Conservation (phyloP, 2,113 vertebrate genomes). For the Chlamydotis undulata region DNA sequence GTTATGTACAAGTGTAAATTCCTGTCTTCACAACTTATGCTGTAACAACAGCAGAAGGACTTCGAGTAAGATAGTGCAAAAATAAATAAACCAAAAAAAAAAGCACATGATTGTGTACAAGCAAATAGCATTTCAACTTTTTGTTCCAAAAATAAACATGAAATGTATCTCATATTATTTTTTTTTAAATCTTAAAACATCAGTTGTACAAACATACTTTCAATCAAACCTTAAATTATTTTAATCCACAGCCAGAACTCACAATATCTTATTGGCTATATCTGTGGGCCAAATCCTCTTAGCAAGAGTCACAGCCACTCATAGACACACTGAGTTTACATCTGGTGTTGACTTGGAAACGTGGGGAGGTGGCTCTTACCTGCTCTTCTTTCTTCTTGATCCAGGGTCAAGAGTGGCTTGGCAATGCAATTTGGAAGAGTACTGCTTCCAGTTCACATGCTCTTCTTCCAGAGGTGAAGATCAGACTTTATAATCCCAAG, state of each 20-base stretch:
- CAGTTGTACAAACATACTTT: neutral
- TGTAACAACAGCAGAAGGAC: neutral
- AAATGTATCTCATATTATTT: neutral
- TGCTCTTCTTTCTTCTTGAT: neutral
- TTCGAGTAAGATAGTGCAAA: neutral
- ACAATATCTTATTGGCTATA: neutral
- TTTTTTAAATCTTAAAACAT: neutral
- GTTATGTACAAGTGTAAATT: neutral
- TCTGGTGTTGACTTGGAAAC: neutral
- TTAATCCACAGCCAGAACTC: neutral
- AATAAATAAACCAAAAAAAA: neutral
- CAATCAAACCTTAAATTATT: neutral
- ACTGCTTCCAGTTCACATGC: neutral
- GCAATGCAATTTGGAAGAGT: neutral
- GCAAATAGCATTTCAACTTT: neutral
- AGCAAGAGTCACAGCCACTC: neutral
- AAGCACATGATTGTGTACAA: neutral
- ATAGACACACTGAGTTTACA: neutral
- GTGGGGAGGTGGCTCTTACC: neutral
- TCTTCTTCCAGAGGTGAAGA: neutral
- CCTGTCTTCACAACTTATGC: neutral
- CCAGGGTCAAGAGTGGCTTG: neutral
- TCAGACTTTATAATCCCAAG: neutral
- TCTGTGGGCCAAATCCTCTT: neutral
- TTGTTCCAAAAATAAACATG: neutral